Conservation (phyloP, 2,888 invertebrate genomes). For the Euplagia quadripunctaria region DNA sequence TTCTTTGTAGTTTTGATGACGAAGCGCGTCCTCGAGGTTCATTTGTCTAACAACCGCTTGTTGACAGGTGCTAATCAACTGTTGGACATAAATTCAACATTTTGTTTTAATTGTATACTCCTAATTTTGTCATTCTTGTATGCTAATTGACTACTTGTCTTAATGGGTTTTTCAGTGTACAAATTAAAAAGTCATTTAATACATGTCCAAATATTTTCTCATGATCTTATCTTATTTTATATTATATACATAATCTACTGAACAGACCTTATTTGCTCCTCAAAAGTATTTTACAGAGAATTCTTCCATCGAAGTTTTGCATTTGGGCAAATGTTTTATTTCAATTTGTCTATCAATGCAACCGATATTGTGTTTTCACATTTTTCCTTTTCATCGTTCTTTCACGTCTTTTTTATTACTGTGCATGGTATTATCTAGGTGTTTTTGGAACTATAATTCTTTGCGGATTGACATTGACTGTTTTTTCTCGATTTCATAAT, state of each 20-base stretch:
- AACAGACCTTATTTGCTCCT: background rate
- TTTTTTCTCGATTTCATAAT: background rate
- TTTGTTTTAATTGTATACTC: constrained; percentile 16
- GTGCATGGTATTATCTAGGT: background rate
- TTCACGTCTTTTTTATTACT: background rate
- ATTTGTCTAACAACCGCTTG: constrained; percentile 63
- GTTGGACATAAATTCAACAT: constrained; percentile 35
- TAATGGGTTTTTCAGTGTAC: constrained; percentile 3
- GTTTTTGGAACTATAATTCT: background rate
- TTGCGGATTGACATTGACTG: background rate
- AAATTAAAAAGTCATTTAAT: background rate
- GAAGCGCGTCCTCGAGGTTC: constrained; percentile 55
- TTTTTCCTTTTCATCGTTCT: no score
- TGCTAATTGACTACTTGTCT: constrained; percentile 6
- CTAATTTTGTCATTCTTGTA: constrained; percentile 18
- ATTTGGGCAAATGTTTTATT: no score
- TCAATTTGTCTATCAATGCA: background rate
- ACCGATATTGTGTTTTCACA: background rate
- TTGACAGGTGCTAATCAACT: constrained; percentile 65
- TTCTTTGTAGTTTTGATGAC: constrained; percentile 66
- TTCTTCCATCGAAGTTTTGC: no score
- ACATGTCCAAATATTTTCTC: background rate
- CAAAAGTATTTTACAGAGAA: background rate
- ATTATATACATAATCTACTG: background rate
- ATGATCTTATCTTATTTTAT: no score